Base-by-base conservation (phyloP, 2,888 invertebrate species). In the Blomia tropicalis region DNA sequence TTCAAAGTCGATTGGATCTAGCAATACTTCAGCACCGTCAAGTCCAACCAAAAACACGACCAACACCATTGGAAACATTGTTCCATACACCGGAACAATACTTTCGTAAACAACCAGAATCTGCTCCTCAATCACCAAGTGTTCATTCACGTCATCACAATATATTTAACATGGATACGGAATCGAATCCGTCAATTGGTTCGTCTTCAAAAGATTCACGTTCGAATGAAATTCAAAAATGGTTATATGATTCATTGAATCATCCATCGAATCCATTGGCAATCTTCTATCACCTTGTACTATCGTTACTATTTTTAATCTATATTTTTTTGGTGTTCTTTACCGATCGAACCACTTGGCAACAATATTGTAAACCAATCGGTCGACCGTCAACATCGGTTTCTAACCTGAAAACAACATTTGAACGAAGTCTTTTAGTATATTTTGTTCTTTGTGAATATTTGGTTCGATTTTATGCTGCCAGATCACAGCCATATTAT, bases 261-360 rank as follows among this genome's bases (percentile, higher is more conserved):
- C 14, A 43, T 5, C 62, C 62, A n/a, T 11, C 19, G 2, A 58
- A 4, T n/a, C 3, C 32, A 7, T 25, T 4, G 19, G 25, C 58
- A 19, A 23, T 43, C 11, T 2, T 1, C n/a, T 62, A 62, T 47
- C 62, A 62, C 22, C n/a, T 62, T 25, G 14, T 58, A 1, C 29
- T 62, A n/a, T 58, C 58, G 17, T 1, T 62, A 3, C 14, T 62
- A 11, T 36, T 62, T 17, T 23, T 62, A 27, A n/a, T 4, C 4
- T 62, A 58, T 51, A 32, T 62, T 23, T 41, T 58, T n/a, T 2
- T 62, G 2, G 43, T 58, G 3, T 29, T 62, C 25, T 56, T 56
- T 22, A 56, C 56, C 2, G 25, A 23, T 3, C 4, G 30, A 31
- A 56, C 56, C 25, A 56, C 56, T 2, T 56, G 29, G 43, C 43